Evolutionary conservation across 2,888 invertebrate genomes (phyloP).

Genomic region (Criorhina ranunculi): DNA sequence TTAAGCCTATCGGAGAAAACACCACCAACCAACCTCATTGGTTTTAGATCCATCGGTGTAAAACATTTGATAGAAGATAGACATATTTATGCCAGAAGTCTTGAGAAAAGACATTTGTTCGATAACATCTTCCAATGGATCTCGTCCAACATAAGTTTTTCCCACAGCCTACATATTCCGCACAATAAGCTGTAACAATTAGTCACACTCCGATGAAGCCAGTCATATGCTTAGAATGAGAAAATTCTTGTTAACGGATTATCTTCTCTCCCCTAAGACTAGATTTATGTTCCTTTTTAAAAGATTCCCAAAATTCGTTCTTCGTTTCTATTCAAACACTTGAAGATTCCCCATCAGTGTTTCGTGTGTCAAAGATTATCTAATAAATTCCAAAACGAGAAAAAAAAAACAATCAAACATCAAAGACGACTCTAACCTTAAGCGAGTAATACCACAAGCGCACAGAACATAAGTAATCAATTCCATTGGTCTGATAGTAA

Average conservation of each 20-base stretch:
- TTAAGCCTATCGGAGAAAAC: too few relatives aligned
- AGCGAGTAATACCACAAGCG: constrained; percentile 1
- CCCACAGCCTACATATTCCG: too few relatives aligned
- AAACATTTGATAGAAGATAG: too few relatives aligned
- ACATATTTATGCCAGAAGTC: too few relatives aligned
- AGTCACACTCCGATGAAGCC: too few relatives aligned
- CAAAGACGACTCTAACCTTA: constrained; percentile 5
- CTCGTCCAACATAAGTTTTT: too few relatives aligned
- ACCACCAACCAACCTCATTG: too few relatives aligned
- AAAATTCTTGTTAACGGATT: neutral
- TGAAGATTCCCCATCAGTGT: constrained; percentile 8
- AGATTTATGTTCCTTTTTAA: neutral
- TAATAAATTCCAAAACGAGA: constrained; percentile 16
- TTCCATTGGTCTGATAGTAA: constrained; percentile 53
- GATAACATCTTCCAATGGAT: too few relatives aligned
- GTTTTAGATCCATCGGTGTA: too few relatives aligned
- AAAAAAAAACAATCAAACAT: constrained; percentile 12
- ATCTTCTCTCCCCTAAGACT: neutral
- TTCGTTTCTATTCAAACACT: neutral
- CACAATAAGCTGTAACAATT: too few relatives aligned
- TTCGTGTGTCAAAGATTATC: constrained; percentile 37
- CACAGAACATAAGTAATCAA: constrained; percentile 35
- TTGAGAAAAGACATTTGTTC: too few relatives aligned
- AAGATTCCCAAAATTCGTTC: neutral
- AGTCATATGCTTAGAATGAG: neutral